Percentiles rank a stretch among this genome's conserved stretches.
phyloP scores from a whole-genome alignment of 2,888 invertebrate genomes.

The Orthosia gracilis region DNA sequence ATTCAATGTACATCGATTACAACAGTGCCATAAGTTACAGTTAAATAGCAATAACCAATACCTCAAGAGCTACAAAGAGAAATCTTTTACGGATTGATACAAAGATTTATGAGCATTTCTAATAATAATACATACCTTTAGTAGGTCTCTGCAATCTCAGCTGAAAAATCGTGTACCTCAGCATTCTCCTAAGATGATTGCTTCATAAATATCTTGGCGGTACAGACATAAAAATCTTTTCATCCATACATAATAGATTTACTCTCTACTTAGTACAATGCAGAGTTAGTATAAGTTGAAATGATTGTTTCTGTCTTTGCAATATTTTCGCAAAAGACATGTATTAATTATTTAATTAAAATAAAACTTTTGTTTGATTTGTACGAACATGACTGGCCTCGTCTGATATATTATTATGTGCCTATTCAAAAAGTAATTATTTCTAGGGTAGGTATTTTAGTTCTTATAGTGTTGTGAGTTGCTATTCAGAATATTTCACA shows the following conservation, averaged over 20 bases:
- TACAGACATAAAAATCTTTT: constrained; percentile 23
- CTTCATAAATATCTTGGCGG: constrained; percentile 30
- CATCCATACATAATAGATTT: constrained; percentile 18
- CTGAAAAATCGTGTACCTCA: not conserved
- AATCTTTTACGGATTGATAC: not conserved
- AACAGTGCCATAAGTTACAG: too few species aligned
- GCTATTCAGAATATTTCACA: too few species aligned
- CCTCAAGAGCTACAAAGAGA: not conserved
- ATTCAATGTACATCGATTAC: too few species aligned
- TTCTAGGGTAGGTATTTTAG: not conserved
- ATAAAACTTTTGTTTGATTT: not conserved
- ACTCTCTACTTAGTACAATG: not conserved
- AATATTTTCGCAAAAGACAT: not conserved
- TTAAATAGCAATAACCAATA: not conserved
- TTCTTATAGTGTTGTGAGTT: not conserved
- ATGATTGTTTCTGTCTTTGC: not conserved
- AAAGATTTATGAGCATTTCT: constrained; percentile 8
- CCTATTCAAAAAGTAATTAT: not conserved
- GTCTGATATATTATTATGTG: not conserved
- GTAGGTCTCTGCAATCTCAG: too few species aligned
- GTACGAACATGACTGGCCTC: not conserved
- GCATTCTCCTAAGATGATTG: constrained; percentile 22
- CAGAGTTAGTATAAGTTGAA: not conserved
- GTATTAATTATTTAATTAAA: too few species aligned
- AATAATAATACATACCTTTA: constrained; percentile 8